These are phyloP conservation scores for Pegoplata infirma DNA, from an alignment of 2,888 invertebrate species.

Conservation along the genomic window DNA sequence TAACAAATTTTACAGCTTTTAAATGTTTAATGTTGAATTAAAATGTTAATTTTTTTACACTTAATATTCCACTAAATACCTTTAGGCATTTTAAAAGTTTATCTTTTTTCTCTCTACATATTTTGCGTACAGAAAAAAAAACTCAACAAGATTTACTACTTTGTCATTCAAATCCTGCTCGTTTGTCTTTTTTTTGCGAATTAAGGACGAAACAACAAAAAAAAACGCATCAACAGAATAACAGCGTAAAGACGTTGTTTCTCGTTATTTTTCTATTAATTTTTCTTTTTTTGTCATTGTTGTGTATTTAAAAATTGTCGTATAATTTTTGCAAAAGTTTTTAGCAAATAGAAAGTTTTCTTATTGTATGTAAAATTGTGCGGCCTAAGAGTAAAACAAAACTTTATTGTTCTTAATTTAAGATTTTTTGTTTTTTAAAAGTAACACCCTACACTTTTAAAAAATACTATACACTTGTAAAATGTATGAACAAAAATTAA, in stretches of 20 bases:
- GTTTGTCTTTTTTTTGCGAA: constrained; percentile 52
- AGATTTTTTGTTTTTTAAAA: background rate
- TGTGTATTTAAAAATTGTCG: background rate
- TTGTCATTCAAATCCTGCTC: constrained; percentile 53
- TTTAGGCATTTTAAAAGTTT: constrained; percentile 50
- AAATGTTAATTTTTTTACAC: no score
- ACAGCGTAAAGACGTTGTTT: constrained; percentile 2
- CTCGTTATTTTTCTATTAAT: background rate
- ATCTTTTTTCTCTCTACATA: no score
- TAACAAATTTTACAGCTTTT: background rate
- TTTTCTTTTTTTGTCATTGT: constrained; percentile 37
- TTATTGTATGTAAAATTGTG: constrained; percentile 1
- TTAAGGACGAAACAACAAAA: constrained; percentile 16
- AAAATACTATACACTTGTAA: no score
- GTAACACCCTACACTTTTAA: constrained; percentile 6
- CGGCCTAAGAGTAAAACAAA: constrained; percentile 7
- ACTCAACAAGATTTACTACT: constrained; percentile 61
- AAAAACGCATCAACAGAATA: constrained; percentile 50
- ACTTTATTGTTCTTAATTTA: constrained; percentile 30
- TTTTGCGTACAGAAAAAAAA: no score
- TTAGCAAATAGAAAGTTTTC: background rate
- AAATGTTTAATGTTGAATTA: constrained; percentile 7
- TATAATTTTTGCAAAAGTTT: constrained; percentile 12
- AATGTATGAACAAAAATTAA: no score
- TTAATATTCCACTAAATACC: constrained; percentile 29